Percentiles rank a stretch among this genome's conserved stretches.
Evolutionary conservation across 1,140 invertebrate species (phyloP).

Genomic region (Delia radicum): DNA sequence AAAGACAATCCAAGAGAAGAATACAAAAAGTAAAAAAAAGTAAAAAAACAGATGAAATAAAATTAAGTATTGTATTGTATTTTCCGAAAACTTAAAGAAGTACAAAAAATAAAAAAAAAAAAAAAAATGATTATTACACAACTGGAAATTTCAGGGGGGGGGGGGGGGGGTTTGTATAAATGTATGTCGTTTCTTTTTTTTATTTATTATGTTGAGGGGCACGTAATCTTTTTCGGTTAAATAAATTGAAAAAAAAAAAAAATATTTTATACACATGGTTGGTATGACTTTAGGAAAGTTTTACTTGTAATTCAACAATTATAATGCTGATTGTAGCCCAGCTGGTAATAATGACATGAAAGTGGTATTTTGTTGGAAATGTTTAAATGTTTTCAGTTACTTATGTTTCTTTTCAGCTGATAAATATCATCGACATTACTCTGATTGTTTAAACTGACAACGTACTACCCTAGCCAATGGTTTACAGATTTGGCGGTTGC

Average conservation of each 20-base stretch:
- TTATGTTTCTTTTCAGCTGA: too few species aligned
- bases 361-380: background rate
- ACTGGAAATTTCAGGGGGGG: conserved; percentile 3
- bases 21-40: background rate
- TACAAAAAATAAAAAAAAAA: background rate
- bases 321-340: background rate
- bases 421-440: too few species aligned
- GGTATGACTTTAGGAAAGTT: background rate
- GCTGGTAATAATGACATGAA: background rate
- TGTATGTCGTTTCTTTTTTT: background rate
- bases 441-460: too few species aligned
- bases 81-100: too few species aligned
- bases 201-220: too few species aligned
- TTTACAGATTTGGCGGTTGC: too few species aligned
- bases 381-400: background rate
- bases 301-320: background rate
- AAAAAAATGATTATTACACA: conserved; percentile 7
- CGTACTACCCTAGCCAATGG: too few species aligned
- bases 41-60: too few species aligned
- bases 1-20: too few species aligned
- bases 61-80: too few species aligned
- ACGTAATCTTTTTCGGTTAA: background rate
- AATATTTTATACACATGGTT: background rate
- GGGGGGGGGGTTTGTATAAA: background rate
- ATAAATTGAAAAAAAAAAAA: background rate